These are phyloP conservation scores for Hypena proboscidalis DNA, from an alignment of 2,888 invertebrate genomes.

Conservation along the genomic window DNA sequence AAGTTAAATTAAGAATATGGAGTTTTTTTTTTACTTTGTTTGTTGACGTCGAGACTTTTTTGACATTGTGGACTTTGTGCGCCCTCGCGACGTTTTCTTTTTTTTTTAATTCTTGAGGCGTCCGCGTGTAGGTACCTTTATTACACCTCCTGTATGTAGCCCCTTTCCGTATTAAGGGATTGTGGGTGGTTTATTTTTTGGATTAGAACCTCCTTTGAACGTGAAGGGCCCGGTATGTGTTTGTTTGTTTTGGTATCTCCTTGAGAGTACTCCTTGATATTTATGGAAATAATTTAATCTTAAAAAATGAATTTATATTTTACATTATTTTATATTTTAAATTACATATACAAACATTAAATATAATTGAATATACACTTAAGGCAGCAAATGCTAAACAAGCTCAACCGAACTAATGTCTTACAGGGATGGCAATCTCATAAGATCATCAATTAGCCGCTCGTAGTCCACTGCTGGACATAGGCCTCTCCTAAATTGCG, in stretches of 20 bases:
- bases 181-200: slow-evolving; percentile 77
- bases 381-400: too few species aligned
- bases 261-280: slow-evolving; percentile 12
- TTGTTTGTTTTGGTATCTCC: slow-evolving; percentile 67
- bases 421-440: too few species aligned
- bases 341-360: too few species aligned
- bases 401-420: too few species aligned
- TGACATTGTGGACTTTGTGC: slow-evolving; percentile 82
- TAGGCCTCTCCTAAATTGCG: too few species aligned
- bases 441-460: too few species aligned
- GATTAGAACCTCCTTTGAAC: slow-evolving; percentile 80
- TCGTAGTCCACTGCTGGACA: too few species aligned
- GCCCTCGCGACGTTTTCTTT: slow-evolving; percentile 60
- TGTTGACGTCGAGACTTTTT: slow-evolving; percentile 79
- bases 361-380: too few species aligned
- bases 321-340: too few species aligned
- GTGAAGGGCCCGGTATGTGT: slow-evolving; percentile 66
- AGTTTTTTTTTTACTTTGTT: slow-evolving; percentile 78
- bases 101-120: slow-evolving; percentile 80
- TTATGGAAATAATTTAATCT: background rate
- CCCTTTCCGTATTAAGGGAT: slow-evolving; percentile 72
- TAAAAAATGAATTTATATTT: too few species aligned
- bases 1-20: slow-evolving; percentile 86
- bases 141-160: slow-evolving; percentile 63
- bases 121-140: slow-evolving; percentile 72